Evolutionary conservation across 1,140 invertebrate genomes (phyloP), one percentile per base, ranked within the genome.

Genomic region (Drosophila tristis): DNA sequence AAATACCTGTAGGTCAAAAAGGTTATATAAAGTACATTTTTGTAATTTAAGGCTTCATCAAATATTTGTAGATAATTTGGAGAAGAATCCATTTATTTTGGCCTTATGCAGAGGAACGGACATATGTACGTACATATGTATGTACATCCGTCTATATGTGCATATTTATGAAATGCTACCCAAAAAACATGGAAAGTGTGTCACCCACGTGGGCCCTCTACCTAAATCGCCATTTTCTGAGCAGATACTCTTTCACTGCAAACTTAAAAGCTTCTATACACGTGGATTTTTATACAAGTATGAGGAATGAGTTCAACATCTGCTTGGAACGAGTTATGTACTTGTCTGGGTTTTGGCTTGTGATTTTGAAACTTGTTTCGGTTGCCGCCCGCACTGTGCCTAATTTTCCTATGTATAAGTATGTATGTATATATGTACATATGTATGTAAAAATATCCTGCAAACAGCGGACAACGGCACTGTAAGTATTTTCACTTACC

Each of bases 251-350:
- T 57, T 62, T 50, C 8, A 50, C 16, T 70, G 49, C 60, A 74
- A 57, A 58, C 57, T 56, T 35, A 78, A 61, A 65, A 63, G 29
- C 57, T 45, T 58, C 51, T 70, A 72, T 61, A 48, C 59, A 64
- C 47, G 59, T 60, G 62, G 55, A 72, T 76, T 61, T 79, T 62
- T 39, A 39, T 39, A 13, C 35, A 39, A 84, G 75, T 72, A 79
- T 76, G 65, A 79, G 67, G 63, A 85, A 86, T 85, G 77, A 79
- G 80, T 86, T 77, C 77, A 85, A 77, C 74, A 85, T 84, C 79
- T 86, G 77, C 57, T 70, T 73, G 54, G 60, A 61, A 58, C 77
- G 20, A 20, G 20, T 20, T 77, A 62, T 77, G 53, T 50, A 45
- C 50, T 70, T 43, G 48, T 43, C 35, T 66, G 47, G 54, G 64